Evolutionary conservation across 2,888 invertebrate species (phyloP), one percentile per base, ranked within the genome.

Genomic region (Desoria tigrina): DNA sequence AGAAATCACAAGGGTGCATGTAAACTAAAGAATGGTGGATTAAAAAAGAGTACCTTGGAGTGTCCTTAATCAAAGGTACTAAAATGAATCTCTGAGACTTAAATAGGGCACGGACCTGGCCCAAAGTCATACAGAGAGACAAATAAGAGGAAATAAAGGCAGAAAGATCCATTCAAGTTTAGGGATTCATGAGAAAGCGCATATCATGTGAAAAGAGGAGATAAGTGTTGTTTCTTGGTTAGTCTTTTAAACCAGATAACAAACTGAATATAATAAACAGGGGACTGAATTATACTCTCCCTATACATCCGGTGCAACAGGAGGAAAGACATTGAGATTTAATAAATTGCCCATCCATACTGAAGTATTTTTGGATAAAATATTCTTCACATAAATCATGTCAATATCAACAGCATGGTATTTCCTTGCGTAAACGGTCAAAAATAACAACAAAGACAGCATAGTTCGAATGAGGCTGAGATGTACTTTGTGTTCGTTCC

Each of bases 71-170:
- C 45, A 92, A 91, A 72, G 94, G 94, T 82, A 94, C 91, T 78
- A 93, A 94, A 82, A 92, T 92, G 77, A 93, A 93, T 79, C 84
- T 92, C 84, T 92, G 92, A 77, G 92, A 92, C 84, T 92, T 92
- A 92, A 83, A 89, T 87, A 84, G 90, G 88, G 84, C 88, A 85
- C 82, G 87, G n/a, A n/a, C 86, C 76, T 81, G 79, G 71, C 82
- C 79, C 69, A 68, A 68, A 64, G 65, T 55, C 59, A 63, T 63
- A 65, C 73, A 71, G 68, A 71, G 64, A 55, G 58, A 45, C 39
- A 54, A 63, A 58, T 59, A 64, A 69, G 65, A 69, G 63, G 65
- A 61, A 61, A 67, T 66, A 65, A 74, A 61, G 68, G 71, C 65
- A 73, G 63, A 69, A 74, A 66, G 45, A 18, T 45, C 21, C 45